Evolutionary conservation across 1,140 invertebrate species (phyloP).

Genomic region (Nymphalis io): DNA sequence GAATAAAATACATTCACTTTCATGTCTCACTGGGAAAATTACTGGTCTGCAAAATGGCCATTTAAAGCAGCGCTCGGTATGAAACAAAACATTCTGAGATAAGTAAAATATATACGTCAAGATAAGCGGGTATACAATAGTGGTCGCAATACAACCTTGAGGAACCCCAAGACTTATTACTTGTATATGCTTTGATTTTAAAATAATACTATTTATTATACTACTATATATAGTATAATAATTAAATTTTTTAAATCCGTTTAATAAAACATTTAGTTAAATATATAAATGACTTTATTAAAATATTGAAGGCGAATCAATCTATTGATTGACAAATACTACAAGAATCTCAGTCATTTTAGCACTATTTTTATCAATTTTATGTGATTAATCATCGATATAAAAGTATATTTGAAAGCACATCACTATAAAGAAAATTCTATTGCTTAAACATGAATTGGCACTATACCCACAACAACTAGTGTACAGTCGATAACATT

Average conservation of each 20-base stretch:
- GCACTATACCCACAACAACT: background rate
- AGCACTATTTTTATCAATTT: too few relatives aligned
- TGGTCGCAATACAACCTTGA: background rate
- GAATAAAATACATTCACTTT: constrained; percentile 25
- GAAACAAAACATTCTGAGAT: constrained; percentile 13
- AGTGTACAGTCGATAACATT: background rate
- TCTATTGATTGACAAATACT: too few relatives aligned
- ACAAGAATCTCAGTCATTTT: too few relatives aligned
- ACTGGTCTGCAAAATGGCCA: constrained; percentile 23
- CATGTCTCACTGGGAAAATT: constrained; percentile 20
- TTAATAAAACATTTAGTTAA: too few relatives aligned
- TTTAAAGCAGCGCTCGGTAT: constrained; percentile 6
- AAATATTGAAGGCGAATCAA: background rate
- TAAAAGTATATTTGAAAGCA: background rate
- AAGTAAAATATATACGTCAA: constrained; percentile 13
- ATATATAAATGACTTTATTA: background rate
- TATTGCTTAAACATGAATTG: background rate
- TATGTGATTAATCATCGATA: background rate
- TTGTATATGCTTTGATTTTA: too few relatives aligned
- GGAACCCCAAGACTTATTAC: background rate
- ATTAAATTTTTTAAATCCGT: too few relatives aligned
- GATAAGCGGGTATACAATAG: background rate
- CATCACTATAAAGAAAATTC: background rate
- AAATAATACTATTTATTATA: too few relatives aligned
- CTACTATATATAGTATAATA: too few relatives aligned